Conservation (phyloP, 2,113 vertebrate species). For the Callipepla californica region DNA sequence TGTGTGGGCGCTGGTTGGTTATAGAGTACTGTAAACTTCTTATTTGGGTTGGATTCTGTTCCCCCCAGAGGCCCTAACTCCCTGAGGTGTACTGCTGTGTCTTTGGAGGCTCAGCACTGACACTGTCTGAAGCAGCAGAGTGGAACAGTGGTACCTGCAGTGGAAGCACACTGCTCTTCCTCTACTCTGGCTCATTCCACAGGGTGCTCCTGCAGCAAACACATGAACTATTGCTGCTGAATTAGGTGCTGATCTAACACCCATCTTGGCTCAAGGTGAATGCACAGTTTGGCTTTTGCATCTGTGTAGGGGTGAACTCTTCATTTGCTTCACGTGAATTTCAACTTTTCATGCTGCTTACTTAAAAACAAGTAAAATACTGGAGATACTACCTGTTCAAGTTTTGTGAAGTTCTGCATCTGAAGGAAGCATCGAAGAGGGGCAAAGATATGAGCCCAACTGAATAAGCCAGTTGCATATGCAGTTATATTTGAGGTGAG, state of each 20-base stretch:
- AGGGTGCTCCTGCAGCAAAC: neutral
- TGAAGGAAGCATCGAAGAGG: rapidly evolving
- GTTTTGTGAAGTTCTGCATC: neutral
- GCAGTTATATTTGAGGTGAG: neutral
- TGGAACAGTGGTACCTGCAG: neutral
- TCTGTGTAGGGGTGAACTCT: neutral
- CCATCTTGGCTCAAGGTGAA: neutral
- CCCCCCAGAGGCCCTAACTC: neutral
- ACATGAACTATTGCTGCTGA: rapidly evolving
- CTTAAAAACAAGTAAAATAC: neutral
- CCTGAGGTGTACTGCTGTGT: neutral
- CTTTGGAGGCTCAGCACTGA: neutral
- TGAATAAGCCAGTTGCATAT: neutral
- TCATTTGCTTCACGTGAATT: neutral
- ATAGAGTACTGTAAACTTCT: neutral
- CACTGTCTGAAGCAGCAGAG: neutral
- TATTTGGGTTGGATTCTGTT: neutral
- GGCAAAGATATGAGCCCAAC: neutral
- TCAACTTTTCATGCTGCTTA: neutral
- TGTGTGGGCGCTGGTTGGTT: neutral
- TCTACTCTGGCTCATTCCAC: neutral
- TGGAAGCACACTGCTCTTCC: neutral
- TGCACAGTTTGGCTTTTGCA: neutral
- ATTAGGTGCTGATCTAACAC: neutral
- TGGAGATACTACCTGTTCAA: neutral